Percentiles rank a stretch among this genome's conserved stretches.
phyloP scores from a whole-genome alignment of 2,797 vertebrate species.

The Champsocephalus esox region DNA sequence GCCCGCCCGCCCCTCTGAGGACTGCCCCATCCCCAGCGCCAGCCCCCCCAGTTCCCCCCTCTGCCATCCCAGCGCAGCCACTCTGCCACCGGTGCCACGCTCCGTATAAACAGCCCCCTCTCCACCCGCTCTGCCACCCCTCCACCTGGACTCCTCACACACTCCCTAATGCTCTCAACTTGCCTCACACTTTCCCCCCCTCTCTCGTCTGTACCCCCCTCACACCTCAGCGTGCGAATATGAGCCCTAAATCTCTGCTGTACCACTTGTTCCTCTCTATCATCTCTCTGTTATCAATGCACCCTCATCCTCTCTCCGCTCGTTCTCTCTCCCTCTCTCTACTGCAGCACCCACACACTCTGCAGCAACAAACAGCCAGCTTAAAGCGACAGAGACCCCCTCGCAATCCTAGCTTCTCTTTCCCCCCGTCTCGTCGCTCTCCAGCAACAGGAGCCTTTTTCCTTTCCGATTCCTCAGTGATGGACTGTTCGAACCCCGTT shows the following conservation, averaged over 20 bases:
- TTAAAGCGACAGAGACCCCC: conserved; percentile 85
- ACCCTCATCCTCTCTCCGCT: conserved; percentile 57
- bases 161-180: conserved; percentile 58
- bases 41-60: conserved; percentile 80
- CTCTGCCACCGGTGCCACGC: conserved; percentile 82
- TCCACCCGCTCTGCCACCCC: conserved; percentile 82
- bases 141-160: conserved; percentile 72
- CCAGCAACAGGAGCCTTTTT: conserved; percentile 34
- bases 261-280: conserved; percentile 43
- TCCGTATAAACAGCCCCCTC: conserved; percentile 78
- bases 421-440: conserved; percentile 27
- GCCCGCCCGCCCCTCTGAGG: conserved; percentile 66
- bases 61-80: conserved; percentile 87
- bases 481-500: conserved; percentile 44
- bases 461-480: conserved; percentile 3
- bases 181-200: conserved; percentile 31
- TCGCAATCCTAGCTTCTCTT: conserved; percentile 33
- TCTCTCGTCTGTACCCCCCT: conserved; percentile 14
- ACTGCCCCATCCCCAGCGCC: conserved; percentile 81
- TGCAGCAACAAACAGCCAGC: conserved; percentile 79
- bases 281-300: conserved; percentile 44
- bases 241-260: conserved; percentile 40
- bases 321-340: conserved; percentile 38
- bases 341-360: conserved; percentile 88
- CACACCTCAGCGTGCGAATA: conserved; percentile 31